Conservation (phyloP, 1,140 invertebrate genomes). For the Pissodes strobi region DNA sequence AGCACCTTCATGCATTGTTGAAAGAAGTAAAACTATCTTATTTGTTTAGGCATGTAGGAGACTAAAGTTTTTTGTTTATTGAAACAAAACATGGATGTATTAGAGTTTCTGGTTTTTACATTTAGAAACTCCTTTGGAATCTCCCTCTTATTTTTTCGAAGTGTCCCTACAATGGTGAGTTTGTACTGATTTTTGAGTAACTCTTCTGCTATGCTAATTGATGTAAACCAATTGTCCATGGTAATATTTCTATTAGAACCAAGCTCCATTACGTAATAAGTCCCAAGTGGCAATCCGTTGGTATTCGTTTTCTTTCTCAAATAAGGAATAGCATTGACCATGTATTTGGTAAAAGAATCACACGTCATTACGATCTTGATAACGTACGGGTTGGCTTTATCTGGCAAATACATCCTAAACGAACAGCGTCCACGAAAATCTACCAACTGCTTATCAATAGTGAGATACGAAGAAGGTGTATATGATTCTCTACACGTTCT, state of each 20-base stretch:
- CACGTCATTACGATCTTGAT: conserved; percentile 50
- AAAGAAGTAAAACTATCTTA: conserved; percentile 39
- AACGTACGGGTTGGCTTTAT: conserved; percentile 52
- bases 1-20: too few relatives aligned
- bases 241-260: too few relatives aligned
- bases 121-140: conserved; percentile 32
- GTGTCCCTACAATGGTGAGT: too few relatives aligned
- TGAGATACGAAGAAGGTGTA: conserved; percentile 34
- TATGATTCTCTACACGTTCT: conserved; percentile 39
- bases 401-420: conserved; percentile 49
- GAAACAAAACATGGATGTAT: conserved; percentile 42
- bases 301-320: conserved; percentile 47
- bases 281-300: too few relatives aligned
- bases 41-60: conserved; percentile 25
- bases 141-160: conserved; percentile 46
- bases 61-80: conserved; percentile 10
- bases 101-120: conserved; percentile 23
- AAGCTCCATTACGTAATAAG: conserved; percentile 41
- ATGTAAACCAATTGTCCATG: too few relatives aligned
- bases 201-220: conserved; percentile 44
- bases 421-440: conserved; percentile 38
- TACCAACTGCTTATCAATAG: conserved; percentile 41
- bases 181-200: conserved; percentile 43
- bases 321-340: conserved; percentile 52
- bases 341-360: conserved; percentile 49